Percentiles rank a stretch among this genome's conserved stretches.
phyloP scores from a whole-genome alignment of 2,113 vertebrate genomes.

The Corythoichthys haematopterus region DNA sequence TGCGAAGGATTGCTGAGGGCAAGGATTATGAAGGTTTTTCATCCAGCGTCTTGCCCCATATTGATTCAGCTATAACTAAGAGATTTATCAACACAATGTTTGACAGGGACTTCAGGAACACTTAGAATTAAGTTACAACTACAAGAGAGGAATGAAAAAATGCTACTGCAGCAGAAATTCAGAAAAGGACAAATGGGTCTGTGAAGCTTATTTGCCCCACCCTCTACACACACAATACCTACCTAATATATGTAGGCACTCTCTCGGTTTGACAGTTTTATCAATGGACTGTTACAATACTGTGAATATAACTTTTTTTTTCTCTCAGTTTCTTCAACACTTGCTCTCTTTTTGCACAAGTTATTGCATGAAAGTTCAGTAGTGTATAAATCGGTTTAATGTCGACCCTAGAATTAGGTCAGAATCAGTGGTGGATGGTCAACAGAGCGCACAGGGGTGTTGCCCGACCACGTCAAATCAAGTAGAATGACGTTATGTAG shows the following conservation, averaged over 20 bases:
- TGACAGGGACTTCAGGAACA: slow-evolving; percentile 68
- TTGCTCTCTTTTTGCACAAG: too few species aligned
- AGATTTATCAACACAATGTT: slow-evolving; percentile 70
- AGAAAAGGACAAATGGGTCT: slow-evolving; percentile 19
- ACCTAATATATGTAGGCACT: slow-evolving; percentile 2
- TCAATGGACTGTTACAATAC: slow-evolving; percentile 1
- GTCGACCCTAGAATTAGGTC: too few species aligned
- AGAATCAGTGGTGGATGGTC: too few species aligned
- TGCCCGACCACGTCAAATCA: too few species aligned
- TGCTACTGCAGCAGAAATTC: slow-evolving; percentile 34
- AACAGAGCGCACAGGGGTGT: too few species aligned
- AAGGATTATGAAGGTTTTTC: slow-evolving; percentile 69
- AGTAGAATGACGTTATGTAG: too few species aligned
- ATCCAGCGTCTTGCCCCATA: slow-evolving; percentile 61
- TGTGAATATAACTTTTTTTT: background rate
- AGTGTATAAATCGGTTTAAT: too few species aligned
- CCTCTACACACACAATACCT: slow-evolving; percentile 3
- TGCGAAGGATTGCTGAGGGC: slow-evolving; percentile 64
- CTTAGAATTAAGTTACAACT: slow-evolving; percentile 62
- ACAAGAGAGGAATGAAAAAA: slow-evolving; percentile 50
- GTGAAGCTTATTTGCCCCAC: slow-evolving; percentile 2
- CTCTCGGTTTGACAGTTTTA: slow-evolving; percentile 1
- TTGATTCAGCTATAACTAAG: slow-evolving; percentile 67
- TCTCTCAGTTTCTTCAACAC: too few species aligned
- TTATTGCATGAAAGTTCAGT: too few species aligned